A percentile compares a stretch with the other conserved stretches of the same genome.
Evolutionary conservation across 1,140 invertebrate genomes (phyloP).

Genomic region (Cotesia vestalis): DNA sequence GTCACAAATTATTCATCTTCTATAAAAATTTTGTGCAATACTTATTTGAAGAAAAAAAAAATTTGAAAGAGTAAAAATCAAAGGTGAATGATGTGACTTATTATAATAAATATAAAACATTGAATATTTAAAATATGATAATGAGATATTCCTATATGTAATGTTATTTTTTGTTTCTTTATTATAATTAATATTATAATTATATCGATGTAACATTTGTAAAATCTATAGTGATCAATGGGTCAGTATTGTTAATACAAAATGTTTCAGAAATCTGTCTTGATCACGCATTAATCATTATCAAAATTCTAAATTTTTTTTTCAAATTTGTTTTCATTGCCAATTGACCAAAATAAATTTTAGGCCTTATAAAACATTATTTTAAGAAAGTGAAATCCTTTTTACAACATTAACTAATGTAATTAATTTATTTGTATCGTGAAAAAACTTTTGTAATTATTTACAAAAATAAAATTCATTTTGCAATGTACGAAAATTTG

Average conservation of each 20-base stretch:
- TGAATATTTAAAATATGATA: conserved; percentile 53
- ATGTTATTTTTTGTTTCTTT: conserved; percentile 44
- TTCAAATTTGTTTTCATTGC: neutral
- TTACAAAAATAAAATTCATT: conserved; percentile 35
- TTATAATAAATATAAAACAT: conserved; percentile 49
- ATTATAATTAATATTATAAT: conserved; percentile 45
- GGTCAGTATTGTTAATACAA: conserved; percentile 10
- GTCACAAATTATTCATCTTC: conserved; percentile 48
- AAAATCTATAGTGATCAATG: conserved; percentile 34
- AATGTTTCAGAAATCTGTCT: conserved; percentile 29
- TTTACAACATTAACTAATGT: conserved; percentile 1
- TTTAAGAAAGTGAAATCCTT: neutral
- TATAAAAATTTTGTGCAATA: conserved; percentile 35
- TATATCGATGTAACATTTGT: conserved; percentile 51
- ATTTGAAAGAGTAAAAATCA: conserved; percentile 11
- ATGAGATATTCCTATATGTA: conserved; percentile 48
- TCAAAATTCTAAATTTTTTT: conserved; percentile 19
- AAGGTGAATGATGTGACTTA: conserved; percentile 34
- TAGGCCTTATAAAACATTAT: conserved; percentile 10
- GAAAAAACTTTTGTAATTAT: conserved; percentile 19
- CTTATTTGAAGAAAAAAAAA: conserved; percentile 45
- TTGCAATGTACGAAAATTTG: conserved; percentile 5
- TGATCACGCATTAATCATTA: conserved; percentile 22
- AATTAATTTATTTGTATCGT: no score
- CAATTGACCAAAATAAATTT: conserved; percentile 45